These are phyloP conservation scores for Mus pahari DNA, from an alignment of 2,113 vertebrate species.

Conservation along the genomic window DNA sequence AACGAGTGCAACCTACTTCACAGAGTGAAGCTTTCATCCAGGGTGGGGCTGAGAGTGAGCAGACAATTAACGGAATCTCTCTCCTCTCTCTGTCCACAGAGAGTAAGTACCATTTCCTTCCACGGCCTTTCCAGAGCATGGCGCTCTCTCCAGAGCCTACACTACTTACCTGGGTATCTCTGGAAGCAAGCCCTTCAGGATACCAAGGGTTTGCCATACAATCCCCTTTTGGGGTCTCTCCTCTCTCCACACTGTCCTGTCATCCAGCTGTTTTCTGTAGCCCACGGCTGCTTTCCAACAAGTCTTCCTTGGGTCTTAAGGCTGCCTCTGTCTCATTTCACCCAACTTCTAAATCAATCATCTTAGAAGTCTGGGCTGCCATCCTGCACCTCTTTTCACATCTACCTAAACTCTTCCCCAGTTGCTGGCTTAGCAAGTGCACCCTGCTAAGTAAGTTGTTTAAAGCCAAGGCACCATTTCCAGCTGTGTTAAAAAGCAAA, in stretches of 20 bases:
- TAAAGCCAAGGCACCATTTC: conserved; percentile 29
- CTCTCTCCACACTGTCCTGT: neutral
- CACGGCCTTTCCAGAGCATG: neutral
- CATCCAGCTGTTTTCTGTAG: neutral
- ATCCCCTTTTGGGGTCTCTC: too few species aligned
- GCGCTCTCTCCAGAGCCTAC: neutral
- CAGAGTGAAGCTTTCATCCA: neutral
- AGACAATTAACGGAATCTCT: conserved; percentile 29
- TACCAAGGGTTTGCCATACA: neutral
- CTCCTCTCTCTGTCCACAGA: conserved; percentile 43
- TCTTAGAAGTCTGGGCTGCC: neutral
- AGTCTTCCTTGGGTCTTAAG: neutral
- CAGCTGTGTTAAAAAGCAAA: conserved; percentile 29
- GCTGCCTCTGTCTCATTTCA: neutral
- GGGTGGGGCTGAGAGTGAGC: neutral
- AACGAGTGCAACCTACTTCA: conserved; percentile 4
- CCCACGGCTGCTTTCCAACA: neutral
- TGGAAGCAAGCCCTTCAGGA: neutral
- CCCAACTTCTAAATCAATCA: neutral
- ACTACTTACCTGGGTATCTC: neutral
- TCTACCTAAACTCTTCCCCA: neutral
- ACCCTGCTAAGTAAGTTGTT: neutral
- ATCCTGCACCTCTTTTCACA: neutral
- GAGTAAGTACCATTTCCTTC: neutral
- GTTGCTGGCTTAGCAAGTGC: neutral